These are phyloP conservation scores for Nemotelus pantherinus DNA, from an alignment of 2,888 invertebrate genomes.

Conservation along the genomic window DNA sequence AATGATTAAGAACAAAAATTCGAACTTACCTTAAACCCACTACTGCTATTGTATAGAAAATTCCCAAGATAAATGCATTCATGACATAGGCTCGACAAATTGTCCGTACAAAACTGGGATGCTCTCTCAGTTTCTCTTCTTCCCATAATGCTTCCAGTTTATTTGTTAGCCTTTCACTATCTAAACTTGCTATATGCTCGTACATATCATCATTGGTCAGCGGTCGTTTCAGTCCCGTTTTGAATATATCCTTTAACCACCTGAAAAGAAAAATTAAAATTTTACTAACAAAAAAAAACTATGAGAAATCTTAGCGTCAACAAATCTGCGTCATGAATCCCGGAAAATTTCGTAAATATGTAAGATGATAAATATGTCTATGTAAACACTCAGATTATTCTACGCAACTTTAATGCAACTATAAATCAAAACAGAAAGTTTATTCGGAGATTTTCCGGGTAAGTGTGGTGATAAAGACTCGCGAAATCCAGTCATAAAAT, in stretches of 20 bases:
- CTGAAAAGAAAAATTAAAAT: slow-evolving; percentile 52
- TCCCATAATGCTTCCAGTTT: slow-evolving; percentile 64
- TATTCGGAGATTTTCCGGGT: too few species aligned
- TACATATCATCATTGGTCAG: slow-evolving; percentile 70
- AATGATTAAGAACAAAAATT: too few species aligned
- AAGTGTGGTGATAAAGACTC: too few species aligned
- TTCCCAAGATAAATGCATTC: slow-evolving; percentile 59
- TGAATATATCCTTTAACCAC: slow-evolving; percentile 67
- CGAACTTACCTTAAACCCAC: slow-evolving; percentile 59
- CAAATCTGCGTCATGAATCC: too few species aligned
- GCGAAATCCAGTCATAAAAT: too few species aligned
- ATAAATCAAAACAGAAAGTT: too few species aligned
- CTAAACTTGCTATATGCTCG: slow-evolving; percentile 67
- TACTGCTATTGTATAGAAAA: slow-evolving; percentile 59
- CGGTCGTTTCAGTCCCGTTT: slow-evolving; percentile 66
- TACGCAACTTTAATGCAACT: too few species aligned
- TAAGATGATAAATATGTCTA: too few species aligned
- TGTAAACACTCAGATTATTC: too few species aligned
- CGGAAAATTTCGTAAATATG: too few species aligned
- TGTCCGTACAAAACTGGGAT: slow-evolving; percentile 65
- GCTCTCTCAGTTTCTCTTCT: slow-evolving; percentile 59
- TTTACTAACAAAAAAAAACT: too few species aligned
- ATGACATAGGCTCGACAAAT: slow-evolving; percentile 65
- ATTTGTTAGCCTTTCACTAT: slow-evolving; percentile 67
- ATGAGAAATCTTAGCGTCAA: too few species aligned